Base-by-base conservation (phyloP, 2,888 invertebrate genomes). In the Adelphocoris suturalis region DNA sequence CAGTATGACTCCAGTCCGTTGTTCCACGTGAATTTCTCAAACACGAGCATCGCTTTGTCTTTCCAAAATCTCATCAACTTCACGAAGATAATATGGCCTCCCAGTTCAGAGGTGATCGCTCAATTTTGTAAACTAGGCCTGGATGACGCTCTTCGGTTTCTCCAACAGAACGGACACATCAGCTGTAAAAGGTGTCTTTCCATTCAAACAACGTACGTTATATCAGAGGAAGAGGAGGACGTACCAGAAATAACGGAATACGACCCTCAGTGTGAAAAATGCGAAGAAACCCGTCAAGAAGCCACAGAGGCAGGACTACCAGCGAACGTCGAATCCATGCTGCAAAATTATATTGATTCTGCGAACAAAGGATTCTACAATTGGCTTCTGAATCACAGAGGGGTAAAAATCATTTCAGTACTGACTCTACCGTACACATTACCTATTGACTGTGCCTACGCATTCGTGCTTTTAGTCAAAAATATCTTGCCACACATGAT, bases 121-220 rank as follows among this genome's bases (percentile, higher is more conserved):
- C 97, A 97, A 93, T 98, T 99, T 96, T 99, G 99, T 94, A 97
- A 98, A 93, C 99, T 99, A 94, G 99, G 99, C 28, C 99, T 99
- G 93, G 98, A 98, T 92, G 98, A 98, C 93, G 97, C 97, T 0
- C 94, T 98, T 12, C 94, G 97, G 91, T 98, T 97, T 94, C 93
- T 98, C 91, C 97, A 97, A 92, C 95, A 97, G 91, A 97, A 98
- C 93, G 97, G 98, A 94, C 94, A 99, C 92, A 97, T 99, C 91
- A 97, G 97, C 91, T 99, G 99, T 93, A 97, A 97, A 0, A 95
- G 97, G 88, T 99, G 99, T 93, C 95, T 99, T 90, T 97, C 98
- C 0, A 97, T 97, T 11, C 97, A 97, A 93, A 96, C 97, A 0
- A 97, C 97, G 0, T 97, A 97, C 93, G 96, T 96, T 86, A 95